Evolutionary conservation across 2,113 vertebrate genomes (phyloP).

Genomic region (Odobenus rosmarus): DNA sequence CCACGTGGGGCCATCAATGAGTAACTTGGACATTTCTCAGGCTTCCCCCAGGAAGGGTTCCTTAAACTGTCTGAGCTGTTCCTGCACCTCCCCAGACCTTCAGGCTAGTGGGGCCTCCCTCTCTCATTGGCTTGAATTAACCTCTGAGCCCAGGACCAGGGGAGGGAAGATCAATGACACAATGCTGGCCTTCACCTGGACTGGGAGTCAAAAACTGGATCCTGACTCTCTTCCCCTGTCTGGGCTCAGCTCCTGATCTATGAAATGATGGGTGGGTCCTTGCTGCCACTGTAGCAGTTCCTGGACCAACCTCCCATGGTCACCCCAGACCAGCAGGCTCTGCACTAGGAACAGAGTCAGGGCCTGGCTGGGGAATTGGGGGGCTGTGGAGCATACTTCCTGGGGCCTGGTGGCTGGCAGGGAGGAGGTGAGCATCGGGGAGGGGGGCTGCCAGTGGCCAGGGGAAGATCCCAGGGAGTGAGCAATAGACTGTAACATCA

Average conservation of each 20-base stretch:
- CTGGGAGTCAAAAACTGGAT: not conserved
- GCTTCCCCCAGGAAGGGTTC: not conserved
- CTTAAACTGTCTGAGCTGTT: not conserved
- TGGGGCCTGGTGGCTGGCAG: not conserved
- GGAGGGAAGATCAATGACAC: not conserved
- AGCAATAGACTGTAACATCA: not conserved
- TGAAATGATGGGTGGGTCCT: not conserved
- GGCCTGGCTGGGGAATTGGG: no score
- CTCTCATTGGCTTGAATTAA: not conserved
- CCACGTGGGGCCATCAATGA: not conserved
- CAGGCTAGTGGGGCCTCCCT: not conserved
- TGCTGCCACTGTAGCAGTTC: not conserved
- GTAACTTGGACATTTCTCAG: slow-evolving; percentile 4
- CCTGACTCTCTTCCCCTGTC: not conserved
- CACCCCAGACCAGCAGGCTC: not conserved
- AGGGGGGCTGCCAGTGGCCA: not conserved
- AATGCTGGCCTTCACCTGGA: not conserved
- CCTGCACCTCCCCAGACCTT: not conserved
- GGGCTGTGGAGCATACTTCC: not conserved
- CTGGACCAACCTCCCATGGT: not conserved
- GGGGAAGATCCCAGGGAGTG: not conserved
- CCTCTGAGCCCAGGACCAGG: not conserved
- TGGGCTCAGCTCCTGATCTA: not conserved
- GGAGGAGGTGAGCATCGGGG: not conserved
- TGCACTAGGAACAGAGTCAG: not conserved